Conservation (phyloP, 2,113 vertebrate species). For the Percopsis transmontana region DNA sequence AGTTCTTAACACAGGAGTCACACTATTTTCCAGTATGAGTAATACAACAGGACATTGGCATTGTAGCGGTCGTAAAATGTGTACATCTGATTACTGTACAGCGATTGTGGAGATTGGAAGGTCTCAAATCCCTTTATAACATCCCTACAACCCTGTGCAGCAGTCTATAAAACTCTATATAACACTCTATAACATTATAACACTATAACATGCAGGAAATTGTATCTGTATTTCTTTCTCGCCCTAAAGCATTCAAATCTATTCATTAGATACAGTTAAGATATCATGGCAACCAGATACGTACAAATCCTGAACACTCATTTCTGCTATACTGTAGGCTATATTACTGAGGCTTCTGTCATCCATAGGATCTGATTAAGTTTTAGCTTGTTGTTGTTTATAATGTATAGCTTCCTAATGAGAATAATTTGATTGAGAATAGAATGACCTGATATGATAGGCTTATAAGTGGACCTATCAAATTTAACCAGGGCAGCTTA, state of each 20-base stretch:
- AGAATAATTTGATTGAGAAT: background rate
- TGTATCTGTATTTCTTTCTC: background rate
- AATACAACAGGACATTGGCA: no score
- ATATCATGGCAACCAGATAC: background rate
- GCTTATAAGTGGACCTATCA: conserved; percentile 29
- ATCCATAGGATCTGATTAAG: no score
- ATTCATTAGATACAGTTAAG: conserved; percentile 8
- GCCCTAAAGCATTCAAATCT: background rate
- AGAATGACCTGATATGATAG: conserved; percentile 28
- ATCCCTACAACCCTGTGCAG: background rate
- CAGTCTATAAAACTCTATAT: no score
- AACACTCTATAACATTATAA: no score
- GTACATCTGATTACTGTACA: no score
- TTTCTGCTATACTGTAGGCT: background rate
- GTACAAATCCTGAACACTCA: background rate
- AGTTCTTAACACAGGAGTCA: no score
- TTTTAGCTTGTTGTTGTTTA: no score
- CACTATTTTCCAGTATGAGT: no score
- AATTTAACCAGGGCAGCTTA: conserved; percentile 27
- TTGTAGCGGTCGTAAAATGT: no score
- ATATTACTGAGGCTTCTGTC: background rate
- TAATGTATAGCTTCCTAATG: no score
- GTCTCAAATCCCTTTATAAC: background rate
- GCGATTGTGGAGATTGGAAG: background rate
- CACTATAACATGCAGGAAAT: no score